A percentile compares a stretch with the other conserved stretches of the same genome.
phyloP scores from a whole-genome alignment of 1,140 invertebrate species.

The Oryzaephilus surinamensis region DNA sequence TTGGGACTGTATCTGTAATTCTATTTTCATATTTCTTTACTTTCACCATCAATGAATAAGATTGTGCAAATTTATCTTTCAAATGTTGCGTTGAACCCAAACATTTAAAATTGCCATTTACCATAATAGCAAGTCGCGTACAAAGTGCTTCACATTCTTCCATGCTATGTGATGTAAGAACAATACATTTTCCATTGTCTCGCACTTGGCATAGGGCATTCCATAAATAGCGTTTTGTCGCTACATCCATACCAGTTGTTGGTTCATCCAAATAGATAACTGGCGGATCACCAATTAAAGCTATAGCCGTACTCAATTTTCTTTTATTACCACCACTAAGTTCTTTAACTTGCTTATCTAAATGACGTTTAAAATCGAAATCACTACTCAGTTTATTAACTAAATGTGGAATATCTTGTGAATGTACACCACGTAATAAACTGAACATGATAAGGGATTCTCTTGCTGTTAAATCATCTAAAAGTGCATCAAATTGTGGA shows the following conservation, averaged over 20 bases:
- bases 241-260: slow-evolving; percentile 73
- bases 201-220: slow-evolving; percentile 50
- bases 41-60: slow-evolving; percentile 32
- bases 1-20: slow-evolving; percentile 3
- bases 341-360: slow-evolving; percentile 43
- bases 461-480: slow-evolving; percentile 64
- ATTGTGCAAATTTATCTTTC: slow-evolving; percentile 52
- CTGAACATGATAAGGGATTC: slow-evolving; percentile 67
- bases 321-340: slow-evolving; percentile 90
- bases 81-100: slow-evolving; percentile 56
- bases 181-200: slow-evolving; percentile 52
- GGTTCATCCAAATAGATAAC: slow-evolving; percentile 81
- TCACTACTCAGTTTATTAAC: slow-evolving; percentile 32
- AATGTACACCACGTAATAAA: slow-evolving; percentile 56
- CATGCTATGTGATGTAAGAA: slow-evolving; percentile 72
- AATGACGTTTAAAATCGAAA: slow-evolving; percentile 40
- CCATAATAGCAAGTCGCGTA: slow-evolving; percentile 77
- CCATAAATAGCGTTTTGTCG: slow-evolving; percentile 67
- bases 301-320: slow-evolving; percentile 85
- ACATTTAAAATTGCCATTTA: slow-evolving; percentile 64
- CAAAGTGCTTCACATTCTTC: slow-evolving; percentile 81
- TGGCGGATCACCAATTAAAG: slow-evolving; percentile 75
- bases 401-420: slow-evolving; percentile 30
- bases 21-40: slow-evolving; percentile 15
- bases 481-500: slow-evolving; percentile 72